Percentiles rank a stretch among this genome's conserved stretches.
Conservation (phyloP, 2,113 vertebrate genomes). For the Lonchura striata region DNA sequence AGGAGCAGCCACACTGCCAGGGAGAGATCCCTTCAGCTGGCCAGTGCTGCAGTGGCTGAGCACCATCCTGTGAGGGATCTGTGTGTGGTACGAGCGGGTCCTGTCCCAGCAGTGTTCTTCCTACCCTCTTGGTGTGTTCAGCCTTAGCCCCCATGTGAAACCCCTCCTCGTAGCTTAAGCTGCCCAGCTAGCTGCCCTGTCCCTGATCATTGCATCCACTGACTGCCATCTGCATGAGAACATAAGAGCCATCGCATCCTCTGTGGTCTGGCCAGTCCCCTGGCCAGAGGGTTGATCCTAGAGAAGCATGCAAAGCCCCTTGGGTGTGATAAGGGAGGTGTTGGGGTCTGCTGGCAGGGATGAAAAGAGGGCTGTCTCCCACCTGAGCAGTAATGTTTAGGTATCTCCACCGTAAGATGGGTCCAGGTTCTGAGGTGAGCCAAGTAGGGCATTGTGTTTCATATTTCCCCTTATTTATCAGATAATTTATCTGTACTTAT, state of each 20-base stretch:
- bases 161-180: neutral
- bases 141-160: neutral
- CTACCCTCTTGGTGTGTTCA: neutral
- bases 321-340: neutral
- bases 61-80: neutral
- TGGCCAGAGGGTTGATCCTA: neutral
- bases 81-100: neutral
- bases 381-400: neutral
- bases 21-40: neutral
- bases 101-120: neutral
- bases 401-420: neutral
- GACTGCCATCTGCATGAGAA: neutral
- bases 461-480: neutral
- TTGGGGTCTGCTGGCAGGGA: neutral
- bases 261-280: neutral
- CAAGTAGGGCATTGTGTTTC: neutral
- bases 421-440: neutral
- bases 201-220: neutral
- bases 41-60: neutral
- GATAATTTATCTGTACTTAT: conserved; percentile 14
- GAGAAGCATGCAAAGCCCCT: neutral
- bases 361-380: neutral
- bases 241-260: neutral
- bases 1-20: neutral
- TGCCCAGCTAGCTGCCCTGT: neutral